phyloP scores from a whole-genome alignment of 1,140 invertebrate genomes.

The Trichonephila inaurata region DNA sequence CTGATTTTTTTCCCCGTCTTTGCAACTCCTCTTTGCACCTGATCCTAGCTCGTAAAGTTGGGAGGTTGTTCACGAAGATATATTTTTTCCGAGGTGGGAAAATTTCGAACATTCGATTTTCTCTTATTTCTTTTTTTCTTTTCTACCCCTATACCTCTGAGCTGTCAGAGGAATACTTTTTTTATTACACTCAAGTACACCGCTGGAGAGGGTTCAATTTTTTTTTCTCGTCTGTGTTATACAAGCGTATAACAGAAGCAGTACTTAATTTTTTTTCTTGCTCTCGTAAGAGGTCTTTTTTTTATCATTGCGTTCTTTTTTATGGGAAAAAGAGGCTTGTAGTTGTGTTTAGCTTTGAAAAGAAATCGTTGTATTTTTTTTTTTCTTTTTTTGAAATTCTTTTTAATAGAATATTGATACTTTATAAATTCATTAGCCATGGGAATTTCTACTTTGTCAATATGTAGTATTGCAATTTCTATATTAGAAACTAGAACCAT shows the following conservation, averaged over 20 bases:
- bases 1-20: not conserved
- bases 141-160: not conserved
- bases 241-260: slow-evolving; percentile 26
- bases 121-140: slow-evolving; percentile 14
- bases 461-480: too few species aligned
- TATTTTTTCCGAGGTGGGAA: slow-evolving; percentile 56
- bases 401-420: too few species aligned
- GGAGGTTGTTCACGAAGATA: slow-evolving; percentile 63
- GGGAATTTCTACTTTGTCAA: too few species aligned
- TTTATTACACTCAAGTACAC: not conserved
- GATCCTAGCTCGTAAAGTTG: slow-evolving; percentile 59
- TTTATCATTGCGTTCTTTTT: not conserved
- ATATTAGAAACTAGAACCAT: too few species aligned
- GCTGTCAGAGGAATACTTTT: not conserved
- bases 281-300: not conserved
- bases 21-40: slow-evolving; percentile 55
- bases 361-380: too few species aligned
- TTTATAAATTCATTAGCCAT: too few species aligned
- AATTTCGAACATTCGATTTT: slow-evolving; percentile 69
- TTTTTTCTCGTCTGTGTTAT: not conserved
- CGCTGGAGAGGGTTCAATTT: slow-evolving; percentile 7
- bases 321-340: too few species aligned
- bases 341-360: too few species aligned
- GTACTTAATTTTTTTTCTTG: slow-evolving; percentile 45
- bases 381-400: too few species aligned